Evolutionary conservation across 1,140 invertebrate species (phyloP).

Genomic region (Subanguina moxae): DNA sequence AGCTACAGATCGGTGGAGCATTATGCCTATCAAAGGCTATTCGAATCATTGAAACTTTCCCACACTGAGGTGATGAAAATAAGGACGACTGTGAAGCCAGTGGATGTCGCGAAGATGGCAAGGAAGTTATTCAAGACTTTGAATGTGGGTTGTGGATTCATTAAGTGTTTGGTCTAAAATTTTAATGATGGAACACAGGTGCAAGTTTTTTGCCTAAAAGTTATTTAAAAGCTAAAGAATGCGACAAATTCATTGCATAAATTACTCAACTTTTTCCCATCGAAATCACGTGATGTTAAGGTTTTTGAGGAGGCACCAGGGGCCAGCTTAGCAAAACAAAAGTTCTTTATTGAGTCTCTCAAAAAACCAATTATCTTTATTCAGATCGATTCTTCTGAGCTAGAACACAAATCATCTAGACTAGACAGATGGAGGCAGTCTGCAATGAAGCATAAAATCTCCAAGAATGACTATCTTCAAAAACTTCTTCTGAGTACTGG

Average conservation of each 20-base stretch:
- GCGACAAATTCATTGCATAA: too few species aligned
- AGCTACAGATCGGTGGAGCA: slow-evolving; percentile 55
- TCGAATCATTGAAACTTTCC: slow-evolving; percentile 52
- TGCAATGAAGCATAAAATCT: slow-evolving; percentile 58
- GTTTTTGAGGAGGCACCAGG: too few species aligned
- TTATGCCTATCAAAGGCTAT: slow-evolving; percentile 57
- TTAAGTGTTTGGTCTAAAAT: background rate
- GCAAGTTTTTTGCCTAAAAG: too few species aligned
- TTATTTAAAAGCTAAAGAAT: too few species aligned
- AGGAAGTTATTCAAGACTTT: slow-evolving; percentile 35
- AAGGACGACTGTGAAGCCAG: slow-evolving; percentile 50
- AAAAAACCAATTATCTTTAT: slow-evolving; percentile 25
- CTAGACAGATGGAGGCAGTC: slow-evolving; percentile 57
- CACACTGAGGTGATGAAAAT: slow-evolving; percentile 52
- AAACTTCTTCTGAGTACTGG: slow-evolving; percentile 55
- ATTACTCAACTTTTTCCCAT: too few species aligned
- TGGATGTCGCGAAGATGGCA: slow-evolving; percentile 46
- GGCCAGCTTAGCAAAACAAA: too few species aligned
- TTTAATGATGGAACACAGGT: background rate
- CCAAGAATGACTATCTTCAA: slow-evolving; percentile 51
- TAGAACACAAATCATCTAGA: slow-evolving; percentile 43
- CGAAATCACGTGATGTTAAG: too few species aligned
- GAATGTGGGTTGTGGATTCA: slow-evolving; percentile 30
- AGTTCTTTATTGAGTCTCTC: too few species aligned
- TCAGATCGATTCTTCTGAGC: slow-evolving; percentile 38